A percentile compares a stretch with the other conserved stretches of the same genome.
These are phyloP conservation scores for Oligia fasciuncula DNA, from an alignment of 2,888 invertebrate genomes.

Conservation along the genomic window DNA sequence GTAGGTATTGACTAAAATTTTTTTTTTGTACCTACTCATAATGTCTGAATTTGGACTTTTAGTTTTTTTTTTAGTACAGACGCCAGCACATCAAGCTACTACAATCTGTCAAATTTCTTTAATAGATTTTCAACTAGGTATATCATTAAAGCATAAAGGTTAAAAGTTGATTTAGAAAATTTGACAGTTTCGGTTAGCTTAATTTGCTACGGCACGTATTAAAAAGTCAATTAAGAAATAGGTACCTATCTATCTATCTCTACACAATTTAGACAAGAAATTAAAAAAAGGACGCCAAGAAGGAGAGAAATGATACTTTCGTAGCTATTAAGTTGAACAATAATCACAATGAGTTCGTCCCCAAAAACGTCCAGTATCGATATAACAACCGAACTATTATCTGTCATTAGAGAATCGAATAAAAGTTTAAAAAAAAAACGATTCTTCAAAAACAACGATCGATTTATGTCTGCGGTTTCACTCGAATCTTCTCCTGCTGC, in stretches of 20 bases:
- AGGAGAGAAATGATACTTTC: constrained; percentile 51
- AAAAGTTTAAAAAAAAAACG: constrained; percentile 72
- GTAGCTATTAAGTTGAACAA: constrained; percentile 57
- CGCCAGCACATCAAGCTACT: no score
- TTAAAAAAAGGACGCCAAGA: constrained; percentile 39
- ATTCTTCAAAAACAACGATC: constrained; percentile 78
- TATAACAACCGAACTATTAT: constrained; percentile 71
- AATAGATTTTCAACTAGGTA: no score
- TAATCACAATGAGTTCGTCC: constrained; percentile 68
- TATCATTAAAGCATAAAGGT: no score
- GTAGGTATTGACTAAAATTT: no score
- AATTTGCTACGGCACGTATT: neutral
- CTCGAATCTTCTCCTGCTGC: constrained; percentile 72
- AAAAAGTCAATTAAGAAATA: constrained; percentile 2
- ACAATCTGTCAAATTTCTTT: neutral
- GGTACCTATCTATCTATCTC: no score
- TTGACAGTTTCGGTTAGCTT: no score
- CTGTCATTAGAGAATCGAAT: constrained; percentile 77
- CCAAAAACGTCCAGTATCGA: constrained; percentile 66
- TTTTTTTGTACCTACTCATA: neutral
- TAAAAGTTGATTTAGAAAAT: no score
- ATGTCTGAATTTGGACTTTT: neutral
- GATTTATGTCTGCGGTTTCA: constrained; percentile 80
- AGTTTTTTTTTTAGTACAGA: neutral
- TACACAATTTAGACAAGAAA: constrained; percentile 33